phyloP scores from a whole-genome alignment of 2,113 vertebrate species.

The Malurus elegans region DNA sequence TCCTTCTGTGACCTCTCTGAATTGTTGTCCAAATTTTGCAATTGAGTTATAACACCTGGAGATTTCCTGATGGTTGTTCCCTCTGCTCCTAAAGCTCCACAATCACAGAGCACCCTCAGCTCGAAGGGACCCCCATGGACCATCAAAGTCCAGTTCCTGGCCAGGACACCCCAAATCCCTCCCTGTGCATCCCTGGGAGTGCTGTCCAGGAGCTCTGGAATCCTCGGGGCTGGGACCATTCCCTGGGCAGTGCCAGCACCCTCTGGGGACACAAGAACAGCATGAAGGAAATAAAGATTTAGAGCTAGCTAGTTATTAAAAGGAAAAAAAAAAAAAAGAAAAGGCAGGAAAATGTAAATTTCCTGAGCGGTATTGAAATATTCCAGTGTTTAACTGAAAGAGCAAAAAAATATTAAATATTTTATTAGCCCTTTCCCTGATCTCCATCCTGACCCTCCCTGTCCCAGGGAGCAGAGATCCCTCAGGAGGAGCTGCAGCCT shows the following conservation, averaged over 20 bases:
- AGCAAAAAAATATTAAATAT: not conserved
- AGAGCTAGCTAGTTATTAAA: not conserved
- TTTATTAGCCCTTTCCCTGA: no score
- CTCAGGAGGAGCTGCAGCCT: not conserved
- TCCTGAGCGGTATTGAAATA: not conserved
- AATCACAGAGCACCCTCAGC: not conserved
- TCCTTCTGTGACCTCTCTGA: not conserved
- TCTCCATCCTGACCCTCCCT: not conserved
- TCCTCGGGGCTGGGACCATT: not conserved
- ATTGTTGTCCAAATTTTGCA: not conserved
- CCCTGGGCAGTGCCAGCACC: not conserved
- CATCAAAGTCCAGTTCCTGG: not conserved
- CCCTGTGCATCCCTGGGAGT: not conserved
- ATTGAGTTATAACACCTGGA: rapidly evolving
- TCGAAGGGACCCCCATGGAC: not conserved
- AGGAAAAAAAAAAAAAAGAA: not conserved
- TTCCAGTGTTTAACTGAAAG: not conserved
- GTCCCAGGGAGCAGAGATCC: not conserved
- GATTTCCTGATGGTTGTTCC: not conserved
- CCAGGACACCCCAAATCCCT: not conserved
- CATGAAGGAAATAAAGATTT: not conserved
- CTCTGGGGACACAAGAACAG: not conserved
- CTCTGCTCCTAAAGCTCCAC: not conserved
- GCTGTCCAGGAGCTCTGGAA: not conserved
- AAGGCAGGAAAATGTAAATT: not conserved